Conservation (phyloP, 2,113 vertebrate genomes). For the Cyanocitta stelleri region DNA sequence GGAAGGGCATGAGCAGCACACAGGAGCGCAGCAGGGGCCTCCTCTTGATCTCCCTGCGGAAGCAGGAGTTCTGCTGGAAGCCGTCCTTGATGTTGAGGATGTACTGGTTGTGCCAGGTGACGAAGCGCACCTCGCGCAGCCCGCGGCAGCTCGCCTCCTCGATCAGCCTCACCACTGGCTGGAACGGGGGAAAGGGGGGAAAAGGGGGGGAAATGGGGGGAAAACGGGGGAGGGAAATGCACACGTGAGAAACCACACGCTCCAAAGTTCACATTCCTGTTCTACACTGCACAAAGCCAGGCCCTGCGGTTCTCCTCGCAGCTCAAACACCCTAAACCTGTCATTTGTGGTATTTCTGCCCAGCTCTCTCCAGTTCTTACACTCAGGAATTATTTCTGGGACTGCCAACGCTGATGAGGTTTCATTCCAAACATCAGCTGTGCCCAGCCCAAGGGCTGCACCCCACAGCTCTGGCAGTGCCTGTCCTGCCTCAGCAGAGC, state of each 20-base stretch:
- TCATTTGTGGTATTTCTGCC: not conserved
- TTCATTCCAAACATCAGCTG: not conserved
- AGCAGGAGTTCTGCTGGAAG: conserved; percentile 92
- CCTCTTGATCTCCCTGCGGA: conserved; percentile 92
- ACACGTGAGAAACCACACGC: accelerated
- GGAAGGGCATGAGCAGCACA: conserved; percentile 84
- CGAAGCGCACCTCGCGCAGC: conserved; percentile 93
- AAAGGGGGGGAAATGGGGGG: not conserved
- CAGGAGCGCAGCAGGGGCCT: conserved; percentile 90
- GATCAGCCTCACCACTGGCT: conserved; percentile 92
- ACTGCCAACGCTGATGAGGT: not conserved
- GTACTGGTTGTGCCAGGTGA: conserved; percentile 96
- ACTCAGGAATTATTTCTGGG: not conserved
- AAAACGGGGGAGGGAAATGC: not conserved
- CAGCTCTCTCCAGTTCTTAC: not conserved
- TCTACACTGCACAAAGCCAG: not conserved
- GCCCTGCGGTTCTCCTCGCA: not conserved
- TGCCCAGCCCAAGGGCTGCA: not conserved
- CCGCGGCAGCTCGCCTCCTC: conserved; percentile 90
- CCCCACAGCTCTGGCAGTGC: not conserved
- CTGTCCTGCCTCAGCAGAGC: accelerated
- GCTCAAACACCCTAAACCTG: not conserved
- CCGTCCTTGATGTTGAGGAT: conserved; percentile 91
- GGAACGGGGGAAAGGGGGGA: not conserved
- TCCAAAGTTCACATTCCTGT: too few species aligned